Conservation (phyloP, 1,140 invertebrate genomes). For the Liolophura sinensis region DNA sequence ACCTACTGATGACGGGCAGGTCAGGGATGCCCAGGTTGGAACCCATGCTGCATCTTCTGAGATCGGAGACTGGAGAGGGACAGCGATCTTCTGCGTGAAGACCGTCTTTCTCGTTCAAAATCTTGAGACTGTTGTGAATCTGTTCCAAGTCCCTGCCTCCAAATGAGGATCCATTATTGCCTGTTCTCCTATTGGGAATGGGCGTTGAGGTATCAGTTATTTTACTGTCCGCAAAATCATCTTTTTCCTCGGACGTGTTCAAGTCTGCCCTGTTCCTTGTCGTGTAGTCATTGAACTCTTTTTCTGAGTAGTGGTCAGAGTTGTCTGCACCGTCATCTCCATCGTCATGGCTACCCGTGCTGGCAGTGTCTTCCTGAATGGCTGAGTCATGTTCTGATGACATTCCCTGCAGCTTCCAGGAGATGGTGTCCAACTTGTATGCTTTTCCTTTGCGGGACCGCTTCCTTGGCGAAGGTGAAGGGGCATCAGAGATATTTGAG, state of each 20-base stretch:
- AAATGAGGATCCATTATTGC: no score
- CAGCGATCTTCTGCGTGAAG: no score
- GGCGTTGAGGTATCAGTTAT: background rate
- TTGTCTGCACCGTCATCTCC: conserved; percentile 3
- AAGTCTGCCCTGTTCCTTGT: background rate
- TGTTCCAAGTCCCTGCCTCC: no score
- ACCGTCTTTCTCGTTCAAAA: no score
- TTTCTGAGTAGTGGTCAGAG: conserved; percentile 1
- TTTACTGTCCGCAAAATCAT: background rate
- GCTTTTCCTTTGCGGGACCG: conserved; percentile 79
- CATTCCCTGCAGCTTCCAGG: conserved; percentile 58
- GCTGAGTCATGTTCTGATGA: conserved; percentile 4
- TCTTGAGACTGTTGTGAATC: no score
- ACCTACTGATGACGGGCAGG: no score
- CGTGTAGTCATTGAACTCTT: background rate
- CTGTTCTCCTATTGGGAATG: no score
- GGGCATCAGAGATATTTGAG: no score
- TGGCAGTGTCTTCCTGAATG: conserved; percentile 1
- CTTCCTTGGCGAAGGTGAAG: conserved; percentile 54
- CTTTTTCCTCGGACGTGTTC: conserved; percentile 7
- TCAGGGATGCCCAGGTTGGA: no score
- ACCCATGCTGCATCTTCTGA: no score
- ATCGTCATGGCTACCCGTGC: conserved; percentile 7
- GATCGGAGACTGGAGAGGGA: no score
- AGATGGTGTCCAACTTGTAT: conserved; percentile 71